phyloP scores from a whole-genome alignment of 1,140 invertebrate genomes.

The Cyclina sinensis region DNA sequence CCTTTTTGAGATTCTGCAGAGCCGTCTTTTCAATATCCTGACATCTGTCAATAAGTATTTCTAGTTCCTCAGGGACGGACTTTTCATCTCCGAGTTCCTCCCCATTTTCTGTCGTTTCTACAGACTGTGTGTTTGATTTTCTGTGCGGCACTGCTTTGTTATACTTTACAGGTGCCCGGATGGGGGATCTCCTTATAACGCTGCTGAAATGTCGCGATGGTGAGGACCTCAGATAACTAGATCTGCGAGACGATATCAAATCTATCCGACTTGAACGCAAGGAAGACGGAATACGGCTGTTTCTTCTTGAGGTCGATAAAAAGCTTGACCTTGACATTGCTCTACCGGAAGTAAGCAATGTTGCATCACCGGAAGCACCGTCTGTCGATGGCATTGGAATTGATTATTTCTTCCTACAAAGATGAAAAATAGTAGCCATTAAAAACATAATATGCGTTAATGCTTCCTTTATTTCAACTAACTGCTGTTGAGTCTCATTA shows the following conservation, averaged over 20 bases:
- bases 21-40: background rate
- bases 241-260: background rate
- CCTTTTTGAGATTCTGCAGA: constrained; percentile 15
- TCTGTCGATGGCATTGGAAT: too few species aligned
- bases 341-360: background rate
- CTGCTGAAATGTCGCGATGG: background rate
- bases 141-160: background rate
- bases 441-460: too few species aligned
- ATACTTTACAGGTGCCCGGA: background rate
- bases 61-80: background rate
- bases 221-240: background rate
- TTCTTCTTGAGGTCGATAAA: background rate
- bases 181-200: background rate
- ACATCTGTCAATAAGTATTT: constrained; percentile 3
- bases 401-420: too few species aligned
- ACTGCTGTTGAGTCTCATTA: too few species aligned
- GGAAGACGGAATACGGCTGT: background rate
- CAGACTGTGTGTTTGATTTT: background rate
- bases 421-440: too few species aligned
- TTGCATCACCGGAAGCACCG: background rate
- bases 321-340: background rate
- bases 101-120: background rate
- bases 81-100: background rate
- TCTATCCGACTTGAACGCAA: background rate
- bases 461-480: too few species aligned